These are phyloP conservation scores for Stictocephala bisonia DNA, from an alignment of 2,888 invertebrate genomes.

Conservation along the genomic window DNA sequence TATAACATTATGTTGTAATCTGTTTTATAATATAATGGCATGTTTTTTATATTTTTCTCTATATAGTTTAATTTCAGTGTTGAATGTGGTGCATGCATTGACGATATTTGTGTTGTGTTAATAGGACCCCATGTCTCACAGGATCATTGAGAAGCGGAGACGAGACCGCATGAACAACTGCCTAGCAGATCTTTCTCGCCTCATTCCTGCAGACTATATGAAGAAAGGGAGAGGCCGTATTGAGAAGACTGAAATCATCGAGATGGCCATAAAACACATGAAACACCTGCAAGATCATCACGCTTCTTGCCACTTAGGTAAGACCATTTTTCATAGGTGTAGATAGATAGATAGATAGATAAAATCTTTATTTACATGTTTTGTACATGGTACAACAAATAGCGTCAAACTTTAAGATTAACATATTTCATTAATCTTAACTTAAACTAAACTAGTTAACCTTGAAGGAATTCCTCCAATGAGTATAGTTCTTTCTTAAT, in stretches of 20 bases:
- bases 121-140: conserved; percentile 98
- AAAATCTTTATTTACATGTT: too few species aligned
- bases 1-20: too few species aligned
- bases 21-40: too few species aligned
- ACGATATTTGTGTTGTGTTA: conserved; percentile 60
- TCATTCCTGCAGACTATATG: conserved; percentile 92
- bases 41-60: too few species aligned
- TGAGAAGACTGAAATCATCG: conserved; percentile 98
- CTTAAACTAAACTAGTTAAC: too few species aligned
- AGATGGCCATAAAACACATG: conserved; percentile 96
- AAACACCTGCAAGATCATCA: conserved; percentile 78
- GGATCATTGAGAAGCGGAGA: conserved; percentile 95
- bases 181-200: conserved; percentile 89
- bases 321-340: neutral
- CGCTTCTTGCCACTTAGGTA: conserved; percentile 52
- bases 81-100: neutral
- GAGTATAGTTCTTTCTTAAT: too few species aligned
- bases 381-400: too few species aligned
- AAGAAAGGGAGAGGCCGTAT: conserved; percentile 96
- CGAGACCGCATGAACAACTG: conserved; percentile 98
- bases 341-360: too few species aligned
- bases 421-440: too few species aligned
- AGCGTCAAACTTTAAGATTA: too few species aligned
- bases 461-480: too few species aligned
- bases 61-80: too few species aligned